Base-by-base conservation (phyloP, 2,113 vertebrate genomes). In the Lota lota region DNA sequence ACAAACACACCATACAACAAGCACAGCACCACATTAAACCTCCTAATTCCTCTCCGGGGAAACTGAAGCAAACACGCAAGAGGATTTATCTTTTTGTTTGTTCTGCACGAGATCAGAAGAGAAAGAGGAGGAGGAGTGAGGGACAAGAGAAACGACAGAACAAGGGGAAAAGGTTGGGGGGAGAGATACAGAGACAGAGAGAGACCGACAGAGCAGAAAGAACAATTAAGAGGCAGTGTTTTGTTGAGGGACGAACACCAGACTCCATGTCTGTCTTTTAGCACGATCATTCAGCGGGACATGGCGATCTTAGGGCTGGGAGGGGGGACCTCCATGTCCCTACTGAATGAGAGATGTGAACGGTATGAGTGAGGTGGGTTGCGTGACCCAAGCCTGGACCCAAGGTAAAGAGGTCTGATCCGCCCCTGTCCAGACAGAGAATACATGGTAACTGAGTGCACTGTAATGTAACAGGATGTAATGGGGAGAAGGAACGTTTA, bases 231-330 rank as follows among this genome's bases (percentile, higher is more conserved):
- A 77, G 64, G 76, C 65, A 70, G 68, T 79, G 68, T 68, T 50
- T 75, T 81, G 75, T 64, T 72, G 80, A 79, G 67, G 77, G 71
- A 83, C 73, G 77, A 84, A 76, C 67, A 60, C 4, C 22, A 58
- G 20, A 77, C 80, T 72, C 67, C 18, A 36, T 71, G 74, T 78
- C 73, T 71, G 59, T 67, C 72, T 20, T 84, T 81, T 63, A 78
- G 70, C 63, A 73, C 3, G 4, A 24, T 83, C 83, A 78, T 70
- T 87, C 77, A 83, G 66, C 81, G 17, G 59, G 61, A 70, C 67
- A 64, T 20, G 3, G 63, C 74, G 73, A 80, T 86, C 80, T 81
- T 64, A 84, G 64, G 67, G 50, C 50, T 7, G 50, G 69, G 69
- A 63, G 63, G 61, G 65, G 69, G 33, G 77, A 50, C 70, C 71